phyloP scores from a whole-genome alignment of 2,888 invertebrate genomes.

The Heliconius ismenius region DNA sequence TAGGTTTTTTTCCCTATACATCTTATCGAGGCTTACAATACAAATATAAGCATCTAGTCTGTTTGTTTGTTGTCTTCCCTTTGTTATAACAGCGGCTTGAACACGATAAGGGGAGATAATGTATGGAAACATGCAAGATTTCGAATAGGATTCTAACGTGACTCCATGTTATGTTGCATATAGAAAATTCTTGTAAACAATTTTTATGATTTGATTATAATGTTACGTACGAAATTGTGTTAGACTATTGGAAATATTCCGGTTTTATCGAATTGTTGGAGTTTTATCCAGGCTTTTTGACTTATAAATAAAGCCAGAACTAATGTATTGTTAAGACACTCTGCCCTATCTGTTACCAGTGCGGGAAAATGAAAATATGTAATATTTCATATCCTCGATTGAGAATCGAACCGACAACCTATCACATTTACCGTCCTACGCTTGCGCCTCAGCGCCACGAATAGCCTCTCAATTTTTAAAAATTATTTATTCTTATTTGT shows the following conservation, averaged over 20 bases:
- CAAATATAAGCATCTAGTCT: slow-evolving; percentile 28
- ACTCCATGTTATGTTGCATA: slow-evolving; percentile 25
- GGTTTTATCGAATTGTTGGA: not conserved
- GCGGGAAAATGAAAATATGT: not conserved
- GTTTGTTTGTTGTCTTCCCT: slow-evolving; percentile 33
- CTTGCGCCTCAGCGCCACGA: not conserved
- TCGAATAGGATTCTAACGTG: slow-evolving; percentile 29
- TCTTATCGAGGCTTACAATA: no score
- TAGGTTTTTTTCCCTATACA: no score
- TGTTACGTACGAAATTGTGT: slow-evolving; percentile 30
- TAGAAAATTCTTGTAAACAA: slow-evolving; percentile 28
- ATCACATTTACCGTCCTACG: not conserved
- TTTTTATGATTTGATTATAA: slow-evolving; percentile 41
- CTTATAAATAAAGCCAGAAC: not conserved
- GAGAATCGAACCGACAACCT: not conserved
- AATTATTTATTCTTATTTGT: not conserved
- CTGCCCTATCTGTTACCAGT: no score
- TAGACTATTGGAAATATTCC: slow-evolving; percentile 19
- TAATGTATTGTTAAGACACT: no score
- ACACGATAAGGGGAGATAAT: slow-evolving; percentile 34
- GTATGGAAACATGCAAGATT: slow-evolving; percentile 37
- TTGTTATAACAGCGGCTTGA: slow-evolving; percentile 37
- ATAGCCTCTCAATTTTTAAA: not conserved
- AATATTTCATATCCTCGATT: not conserved
- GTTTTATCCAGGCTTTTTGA: not conserved